phyloP scores from a whole-genome alignment of 1,140 invertebrate genomes.

The Drosophila truncata region DNA sequence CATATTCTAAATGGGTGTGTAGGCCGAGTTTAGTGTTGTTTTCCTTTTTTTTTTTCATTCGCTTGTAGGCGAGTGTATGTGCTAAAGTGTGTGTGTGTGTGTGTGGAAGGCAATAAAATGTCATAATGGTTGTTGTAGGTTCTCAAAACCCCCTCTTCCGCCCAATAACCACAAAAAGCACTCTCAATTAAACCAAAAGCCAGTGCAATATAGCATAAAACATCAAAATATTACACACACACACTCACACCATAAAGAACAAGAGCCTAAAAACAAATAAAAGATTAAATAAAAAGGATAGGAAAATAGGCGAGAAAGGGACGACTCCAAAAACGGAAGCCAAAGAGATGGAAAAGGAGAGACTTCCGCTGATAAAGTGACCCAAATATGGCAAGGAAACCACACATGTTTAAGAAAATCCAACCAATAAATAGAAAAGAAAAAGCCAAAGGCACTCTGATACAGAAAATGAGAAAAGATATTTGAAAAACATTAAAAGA shows the following conservation, averaged over 20 bases:
- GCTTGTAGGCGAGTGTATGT: neutral
- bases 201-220: conserved; percentile 7
- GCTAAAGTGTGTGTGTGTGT: conserved; percentile 10
- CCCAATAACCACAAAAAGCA: conserved; percentile 5
- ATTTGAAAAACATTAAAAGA: neutral
- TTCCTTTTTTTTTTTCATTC: conserved; percentile 27
- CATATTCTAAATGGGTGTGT: conserved; percentile 43
- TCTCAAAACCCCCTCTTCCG: neutral
- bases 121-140: conserved; percentile 48
- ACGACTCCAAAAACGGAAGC: conserved; percentile 13
- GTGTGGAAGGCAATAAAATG: conserved; percentile 42
- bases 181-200: conserved; percentile 28
- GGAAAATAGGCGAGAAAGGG: conserved; percentile 2
- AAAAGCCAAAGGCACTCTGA: neutral
- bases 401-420: conserved; percentile 15
- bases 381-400: conserved; percentile 38
- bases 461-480: neutral
- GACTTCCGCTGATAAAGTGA: conserved; percentile 44
- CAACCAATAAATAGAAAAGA: neutral
- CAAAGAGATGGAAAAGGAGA: conserved; percentile 21
- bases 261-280: neutral
- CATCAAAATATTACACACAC: neutral
- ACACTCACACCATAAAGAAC: neutral
- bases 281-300: neutral
- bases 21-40: conserved; percentile 26